Evolutionary conservation across 2,888 invertebrate genomes (phyloP), one percentile per base, ranked within the genome.

Genomic region (Rhimphoctona megacephalus): DNA sequence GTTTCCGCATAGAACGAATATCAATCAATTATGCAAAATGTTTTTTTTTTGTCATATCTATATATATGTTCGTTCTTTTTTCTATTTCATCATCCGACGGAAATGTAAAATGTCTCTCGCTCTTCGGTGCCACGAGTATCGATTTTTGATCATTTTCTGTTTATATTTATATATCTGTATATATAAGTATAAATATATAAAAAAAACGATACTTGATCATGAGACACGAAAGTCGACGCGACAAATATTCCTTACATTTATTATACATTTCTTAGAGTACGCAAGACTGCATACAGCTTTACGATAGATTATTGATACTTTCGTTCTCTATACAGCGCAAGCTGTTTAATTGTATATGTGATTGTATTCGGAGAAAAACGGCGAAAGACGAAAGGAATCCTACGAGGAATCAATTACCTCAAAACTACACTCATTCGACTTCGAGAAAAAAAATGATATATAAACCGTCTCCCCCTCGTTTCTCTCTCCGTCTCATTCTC

Each of bases 271-370:
- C 88, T 87, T 90, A 89, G 86, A 90, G 88, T 90, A 90, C 88
- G 90, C 90, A 91, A 91, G 91, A 91, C 92, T 93, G 93, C 91
- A 91, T 91, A 90, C 88, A 90, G 92, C 92, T 92, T 91, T 89
- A 88, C 83, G 89, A 89, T 91, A 91, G 89, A 87, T 88, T 90
- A 91, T 90, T 87, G 91, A 92, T 84, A 67, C 46, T 85, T 81
- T 80, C 79, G 74, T 86, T 83, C 83, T 39, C 77, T 81, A 61
- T 30, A 81, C 80, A 76, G 89, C 85, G 88, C 91, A 89, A 89
- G 89, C 88, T 89, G 90, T 83, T 87, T 90, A 89, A 90, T 89
- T 89, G 84, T 90, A 89, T 86, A 81, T 88, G 88, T 91, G 90
- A 91, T 86, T 81, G 61, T 82, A 74, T 83, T 70, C 39, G 77